Evolutionary conservation across 2,797 vertebrate genomes (phyloP).

Genomic region (Melanotaenia nigrans): DNA sequence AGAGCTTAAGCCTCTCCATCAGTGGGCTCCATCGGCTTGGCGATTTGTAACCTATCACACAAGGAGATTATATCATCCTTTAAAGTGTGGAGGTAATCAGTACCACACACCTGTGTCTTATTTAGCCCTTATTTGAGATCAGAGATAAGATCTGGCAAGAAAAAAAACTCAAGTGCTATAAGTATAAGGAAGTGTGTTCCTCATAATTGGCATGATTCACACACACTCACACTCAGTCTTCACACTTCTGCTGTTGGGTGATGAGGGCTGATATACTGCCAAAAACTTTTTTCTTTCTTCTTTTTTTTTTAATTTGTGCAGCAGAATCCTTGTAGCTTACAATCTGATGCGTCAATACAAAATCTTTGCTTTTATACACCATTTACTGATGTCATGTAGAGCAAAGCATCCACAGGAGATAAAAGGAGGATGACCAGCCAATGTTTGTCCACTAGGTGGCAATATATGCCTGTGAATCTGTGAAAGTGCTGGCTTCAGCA

Average conservation of each 20-base stretch:
- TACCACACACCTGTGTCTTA: constrained; percentile 91
- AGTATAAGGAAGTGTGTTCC: constrained; percentile 65
- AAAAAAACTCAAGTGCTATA: constrained; percentile 53
- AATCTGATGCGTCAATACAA: constrained; percentile 11
- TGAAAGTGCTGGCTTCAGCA: not conserved
- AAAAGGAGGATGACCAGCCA: not conserved
- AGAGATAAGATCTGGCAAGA: constrained; percentile 45
- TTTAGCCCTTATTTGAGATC: constrained; percentile 63
- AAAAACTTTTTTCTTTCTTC: constrained; percentile 36
- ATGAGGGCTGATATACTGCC: constrained; percentile 46
- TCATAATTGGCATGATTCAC: constrained; percentile 67
- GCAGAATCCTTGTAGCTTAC: constrained; percentile 32
- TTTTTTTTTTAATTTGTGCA: constrained; percentile 14
- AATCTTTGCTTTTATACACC: not conserved
- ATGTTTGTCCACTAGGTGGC: constrained; percentile 76
- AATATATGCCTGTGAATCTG: constrained; percentile 58
- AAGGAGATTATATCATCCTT: constrained; percentile 88
- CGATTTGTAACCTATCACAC: constrained; percentile 92
- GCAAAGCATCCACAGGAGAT: constrained; percentile 9
- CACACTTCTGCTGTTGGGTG: constrained; percentile 61
- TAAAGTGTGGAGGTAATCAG: constrained; percentile 90
- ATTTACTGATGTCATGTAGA: not conserved
- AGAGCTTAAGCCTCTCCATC: constrained; percentile 79
- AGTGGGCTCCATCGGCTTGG: constrained; percentile 65
- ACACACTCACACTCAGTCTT: constrained; percentile 60